These are phyloP conservation scores for Aethes cnicana DNA, from an alignment of 2,888 invertebrate genomes.

Conservation along the genomic window DNA sequence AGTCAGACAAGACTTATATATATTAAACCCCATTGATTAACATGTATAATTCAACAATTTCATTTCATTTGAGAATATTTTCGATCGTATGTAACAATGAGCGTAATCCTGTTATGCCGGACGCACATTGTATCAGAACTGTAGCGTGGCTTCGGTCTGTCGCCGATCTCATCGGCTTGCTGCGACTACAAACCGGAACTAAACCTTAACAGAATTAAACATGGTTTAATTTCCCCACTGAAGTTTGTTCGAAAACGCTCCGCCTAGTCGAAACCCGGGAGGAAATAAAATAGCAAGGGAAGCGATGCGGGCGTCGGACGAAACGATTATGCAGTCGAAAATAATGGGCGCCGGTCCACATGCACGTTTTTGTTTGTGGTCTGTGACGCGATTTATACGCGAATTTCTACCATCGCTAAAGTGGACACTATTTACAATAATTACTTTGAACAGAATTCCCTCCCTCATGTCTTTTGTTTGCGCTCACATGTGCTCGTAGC, in stretches of 20 bases:
- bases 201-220: conserved; percentile 79
- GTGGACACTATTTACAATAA: conserved; percentile 80
- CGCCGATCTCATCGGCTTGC: conserved; percentile 69
- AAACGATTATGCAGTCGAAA: conserved; percentile 83
- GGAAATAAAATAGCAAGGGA: conserved; percentile 81
- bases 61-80: conserved; percentile 58
- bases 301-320: conserved; percentile 82
- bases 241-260: conserved; percentile 66
- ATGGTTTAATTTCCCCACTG: conserved; percentile 78
- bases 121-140: conserved; percentile 77
- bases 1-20: no score
- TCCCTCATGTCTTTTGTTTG: conserved; percentile 64
- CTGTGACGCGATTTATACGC: conserved; percentile 82
- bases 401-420: conserved; percentile 79
- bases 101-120: conserved; percentile 80
- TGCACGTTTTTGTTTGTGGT: conserved; percentile 83
- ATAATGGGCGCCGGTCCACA: conserved; percentile 81
- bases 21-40: no score
- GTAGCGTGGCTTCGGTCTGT: conserved; percentile 77
- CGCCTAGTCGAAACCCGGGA: conserved; percentile 75
- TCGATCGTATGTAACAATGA: conserved; percentile 76
- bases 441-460: conserved; percentile 77
- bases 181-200: conserved; percentile 71
- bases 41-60: no score
- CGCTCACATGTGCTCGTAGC: conserved; percentile 36